Evolutionary conservation across 2,888 invertebrate genomes (phyloP).

Genomic region (Agrochola lota): DNA sequence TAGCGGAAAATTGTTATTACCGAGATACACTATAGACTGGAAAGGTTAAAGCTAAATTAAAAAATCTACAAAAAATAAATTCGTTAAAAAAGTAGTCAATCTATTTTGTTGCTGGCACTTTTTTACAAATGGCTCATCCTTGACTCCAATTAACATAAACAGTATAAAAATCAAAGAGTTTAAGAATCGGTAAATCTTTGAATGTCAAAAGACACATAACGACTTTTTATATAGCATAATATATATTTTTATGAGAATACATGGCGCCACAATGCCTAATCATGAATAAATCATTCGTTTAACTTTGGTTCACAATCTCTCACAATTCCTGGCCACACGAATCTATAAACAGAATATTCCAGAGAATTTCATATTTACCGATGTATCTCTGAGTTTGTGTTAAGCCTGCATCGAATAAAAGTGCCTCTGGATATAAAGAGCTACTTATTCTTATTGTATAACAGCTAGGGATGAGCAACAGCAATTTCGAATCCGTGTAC

Average conservation of each 20-base stretch:
- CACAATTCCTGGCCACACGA: slow-evolving; percentile 23
- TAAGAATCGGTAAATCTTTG: slow-evolving; percentile 21
- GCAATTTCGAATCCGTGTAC: slow-evolving; percentile 39
- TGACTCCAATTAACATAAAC: slow-evolving; percentile 21
- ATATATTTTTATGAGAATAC: slow-evolving; percentile 7
- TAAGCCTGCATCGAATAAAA: slow-evolving; percentile 18
- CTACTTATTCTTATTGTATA: slow-evolving; percentile 38
- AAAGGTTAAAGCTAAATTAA: not conserved
- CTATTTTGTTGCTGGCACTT: slow-evolving; percentile 2
- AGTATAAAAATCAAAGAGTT: slow-evolving; percentile 2
- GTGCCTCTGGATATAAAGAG: slow-evolving; percentile 19
- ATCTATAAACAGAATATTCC: slow-evolving; percentile 26
- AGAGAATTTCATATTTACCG: slow-evolving; percentile 27
- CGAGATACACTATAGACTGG: not conserved
- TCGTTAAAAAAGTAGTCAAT: not conserved
- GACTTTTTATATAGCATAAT: slow-evolving; percentile 8
- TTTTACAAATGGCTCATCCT: slow-evolving; percentile 10
- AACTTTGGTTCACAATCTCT: slow-evolving; percentile 18
- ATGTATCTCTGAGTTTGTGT: slow-evolving; percentile 27
- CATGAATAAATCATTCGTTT: slow-evolving; percentile 55
- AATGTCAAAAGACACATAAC: slow-evolving; percentile 4
- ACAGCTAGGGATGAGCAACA: slow-evolving; percentile 39
- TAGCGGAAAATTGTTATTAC: not conserved
- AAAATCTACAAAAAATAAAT: not conserved
- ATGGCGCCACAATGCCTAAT: slow-evolving; percentile 16